phyloP scores from a whole-genome alignment of 2,888 invertebrate genomes.

The Papilio demoleus region DNA sequence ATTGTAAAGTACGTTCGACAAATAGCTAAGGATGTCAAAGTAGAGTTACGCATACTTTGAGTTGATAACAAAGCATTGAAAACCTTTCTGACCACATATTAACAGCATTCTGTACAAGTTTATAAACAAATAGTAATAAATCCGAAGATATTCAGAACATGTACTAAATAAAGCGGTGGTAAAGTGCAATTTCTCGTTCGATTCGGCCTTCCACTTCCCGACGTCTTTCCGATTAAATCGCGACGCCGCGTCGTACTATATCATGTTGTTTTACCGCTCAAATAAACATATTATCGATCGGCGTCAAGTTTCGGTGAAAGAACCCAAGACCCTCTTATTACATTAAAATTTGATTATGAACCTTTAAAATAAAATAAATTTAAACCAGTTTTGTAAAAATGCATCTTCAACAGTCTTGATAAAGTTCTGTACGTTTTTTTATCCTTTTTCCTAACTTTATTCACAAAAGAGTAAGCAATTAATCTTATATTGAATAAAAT shows the following conservation, averaged over 20 bases:
- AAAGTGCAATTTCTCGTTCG: constrained; percentile 44
- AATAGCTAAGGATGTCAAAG: neutral
- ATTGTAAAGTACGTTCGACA: neutral
- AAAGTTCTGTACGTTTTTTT: neutral
- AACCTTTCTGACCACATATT: constrained; percentile 31
- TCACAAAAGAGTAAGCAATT: neutral
- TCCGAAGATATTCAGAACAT: constrained; percentile 30
- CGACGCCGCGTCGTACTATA: neutral
- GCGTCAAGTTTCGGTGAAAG: constrained; percentile 14
- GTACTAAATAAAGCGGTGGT: constrained; percentile 41
- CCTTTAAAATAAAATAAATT: neutral
- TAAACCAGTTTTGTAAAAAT: neutral
- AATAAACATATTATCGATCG: constrained; percentile 17
- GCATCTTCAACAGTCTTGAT: neutral
- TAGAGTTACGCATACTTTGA: neutral
- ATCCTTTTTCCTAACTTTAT: neutral
- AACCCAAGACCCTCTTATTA: neutral
- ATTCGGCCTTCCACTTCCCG: constrained; percentile 24
- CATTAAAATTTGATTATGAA: neutral
- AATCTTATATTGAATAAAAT: constrained; percentile 13
- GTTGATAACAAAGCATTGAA: constrained; percentile 16
- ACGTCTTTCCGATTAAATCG: constrained; percentile 23
- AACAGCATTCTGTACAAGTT: constrained; percentile 42
- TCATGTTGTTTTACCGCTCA: constrained; percentile 4
- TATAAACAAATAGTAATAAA: constrained; percentile 39